Percentiles rank a stretch among this genome's conserved stretches.
Evolutionary conservation across 2,797 vertebrate genomes (phyloP).

Genomic region (Menidia menidia): DNA sequence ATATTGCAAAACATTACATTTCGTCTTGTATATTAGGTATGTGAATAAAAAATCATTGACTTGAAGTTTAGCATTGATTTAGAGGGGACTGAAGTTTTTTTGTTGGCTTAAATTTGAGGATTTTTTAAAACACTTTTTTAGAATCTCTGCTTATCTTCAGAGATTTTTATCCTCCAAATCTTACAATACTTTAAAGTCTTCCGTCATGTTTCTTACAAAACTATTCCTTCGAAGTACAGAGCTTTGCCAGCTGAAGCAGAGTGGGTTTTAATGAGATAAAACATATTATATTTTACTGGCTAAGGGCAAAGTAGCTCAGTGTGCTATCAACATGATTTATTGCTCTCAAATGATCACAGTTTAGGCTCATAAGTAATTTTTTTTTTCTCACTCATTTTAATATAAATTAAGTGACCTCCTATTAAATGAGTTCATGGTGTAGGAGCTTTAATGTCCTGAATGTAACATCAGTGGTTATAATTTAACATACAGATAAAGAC

Average conservation of each 20-base stretch:
- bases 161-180: background rate
- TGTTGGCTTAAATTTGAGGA: background rate
- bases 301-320: background rate
- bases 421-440: background rate
- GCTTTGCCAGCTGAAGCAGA: background rate
- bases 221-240: background rate
- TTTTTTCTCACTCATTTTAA: background rate
- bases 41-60: background rate
- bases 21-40: background rate
- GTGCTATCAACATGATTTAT: constrained; percentile 15
- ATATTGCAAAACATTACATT: background rate
- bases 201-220: background rate
- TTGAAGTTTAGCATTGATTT: background rate
- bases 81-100: background rate
- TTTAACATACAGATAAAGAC: no score
- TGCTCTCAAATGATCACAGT: constrained; percentile 9
- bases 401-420: background rate
- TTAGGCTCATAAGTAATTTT: background rate
- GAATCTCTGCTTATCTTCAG: background rate
- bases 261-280: background rate
- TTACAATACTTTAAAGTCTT: background rate
- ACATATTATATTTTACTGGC: background rate
- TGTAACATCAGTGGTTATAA: background rate
- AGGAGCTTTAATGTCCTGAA: background rate
- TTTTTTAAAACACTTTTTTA: no score